Evolutionary conservation across 2,113 vertebrate genomes (phyloP).

Genomic region (Heterotis niloticus): DNA sequence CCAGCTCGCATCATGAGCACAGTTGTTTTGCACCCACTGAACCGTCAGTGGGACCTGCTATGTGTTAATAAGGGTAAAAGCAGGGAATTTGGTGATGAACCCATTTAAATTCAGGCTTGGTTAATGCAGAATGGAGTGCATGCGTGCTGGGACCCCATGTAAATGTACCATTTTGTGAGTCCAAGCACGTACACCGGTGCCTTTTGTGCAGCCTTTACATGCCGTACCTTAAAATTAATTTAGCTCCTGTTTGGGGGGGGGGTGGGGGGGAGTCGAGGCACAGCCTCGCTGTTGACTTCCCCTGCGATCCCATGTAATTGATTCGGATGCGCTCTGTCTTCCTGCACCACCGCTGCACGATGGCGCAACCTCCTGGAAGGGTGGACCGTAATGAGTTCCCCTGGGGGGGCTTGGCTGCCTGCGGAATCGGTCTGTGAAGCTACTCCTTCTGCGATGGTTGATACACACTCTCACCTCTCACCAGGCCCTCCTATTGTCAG

Average conservation of each 20-base stretch:
- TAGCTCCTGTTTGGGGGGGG: background rate
- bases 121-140: background rate
- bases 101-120: background rate
- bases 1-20: no score
- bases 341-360: background rate
- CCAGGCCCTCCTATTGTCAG: background rate
- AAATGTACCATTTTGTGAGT: background rate
- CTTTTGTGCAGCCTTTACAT: constrained; percentile 5
- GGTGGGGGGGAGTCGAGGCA: background rate
- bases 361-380: background rate
- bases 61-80: background rate
- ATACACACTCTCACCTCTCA: background rate
- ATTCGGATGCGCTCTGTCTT: constrained; percentile 6
- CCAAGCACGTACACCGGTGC: background rate
- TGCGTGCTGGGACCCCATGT: background rate
- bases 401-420: background rate
- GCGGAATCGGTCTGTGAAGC: background rate
- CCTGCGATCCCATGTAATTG: background rate
- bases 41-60: background rate
- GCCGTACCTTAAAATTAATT: constrained; percentile 3
- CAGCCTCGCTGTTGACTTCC: background rate
- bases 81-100: background rate
- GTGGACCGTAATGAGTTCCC: constrained; percentile 18
- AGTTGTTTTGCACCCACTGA: background rate
- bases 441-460: background rate